Conservation (phyloP, 2,797 vertebrate genomes). For the Jordanella pulchra region DNA sequence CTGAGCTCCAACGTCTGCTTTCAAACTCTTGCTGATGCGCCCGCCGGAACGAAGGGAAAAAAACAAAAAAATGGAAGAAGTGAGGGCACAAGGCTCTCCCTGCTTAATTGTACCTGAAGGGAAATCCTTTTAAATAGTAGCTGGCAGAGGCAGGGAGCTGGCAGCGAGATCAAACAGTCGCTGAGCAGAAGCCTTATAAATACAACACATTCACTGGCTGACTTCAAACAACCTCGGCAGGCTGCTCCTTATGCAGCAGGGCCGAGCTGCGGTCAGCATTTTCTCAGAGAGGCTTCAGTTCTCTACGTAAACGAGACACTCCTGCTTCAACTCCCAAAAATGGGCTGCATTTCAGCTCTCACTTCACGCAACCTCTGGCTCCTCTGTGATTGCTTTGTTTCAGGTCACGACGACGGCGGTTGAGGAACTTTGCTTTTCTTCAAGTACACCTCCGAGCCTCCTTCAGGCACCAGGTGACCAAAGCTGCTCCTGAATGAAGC, state of each 20-base stretch:
- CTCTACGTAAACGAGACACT: conserved; percentile 26
- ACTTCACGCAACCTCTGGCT: conserved; percentile 7
- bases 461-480: conserved; percentile 83
- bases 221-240: conserved; percentile 54
- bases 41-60: conserved; percentile 64
- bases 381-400: conserved; percentile 5
- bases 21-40: conserved; percentile 52
- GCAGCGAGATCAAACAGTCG: conserved; percentile 79
- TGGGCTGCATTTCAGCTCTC: conserved; percentile 2
- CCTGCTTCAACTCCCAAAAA: conserved; percentile 25
- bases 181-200: conserved; percentile 80
- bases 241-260: conserved; percentile 33
- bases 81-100: conserved; percentile 56
- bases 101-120: conserved; percentile 83
- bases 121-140: conserved; percentile 83
- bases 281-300: conserved; percentile 25
- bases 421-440: conserved; percentile 76
- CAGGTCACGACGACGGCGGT: conserved; percentile 49
- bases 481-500: conserved; percentile 84
- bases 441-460: conserved; percentile 82
- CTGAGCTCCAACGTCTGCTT: conserved; percentile 48
- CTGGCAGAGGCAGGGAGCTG: conserved; percentile 75
- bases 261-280: conserved; percentile 22
- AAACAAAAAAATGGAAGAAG: conserved; percentile 34
- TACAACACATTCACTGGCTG: conserved; percentile 80